A percentile compares a stretch with the other conserved stretches of the same genome.
Evolutionary conservation across 2,113 vertebrate genomes (phyloP).

Genomic region (Trachemys scripta): DNA sequence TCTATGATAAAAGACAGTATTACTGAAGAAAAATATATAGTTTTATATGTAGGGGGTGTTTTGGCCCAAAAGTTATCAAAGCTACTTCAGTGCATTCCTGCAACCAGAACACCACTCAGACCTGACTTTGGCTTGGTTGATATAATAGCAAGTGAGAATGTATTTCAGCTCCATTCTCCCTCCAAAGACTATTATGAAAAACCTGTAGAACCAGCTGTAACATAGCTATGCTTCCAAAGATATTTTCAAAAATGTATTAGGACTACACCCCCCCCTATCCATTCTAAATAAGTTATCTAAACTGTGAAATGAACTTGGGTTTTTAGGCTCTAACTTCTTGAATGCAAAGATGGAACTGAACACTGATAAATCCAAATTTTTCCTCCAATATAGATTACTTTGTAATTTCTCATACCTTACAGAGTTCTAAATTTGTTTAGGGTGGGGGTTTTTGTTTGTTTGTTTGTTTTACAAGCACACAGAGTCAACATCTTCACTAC

Average conservation of each 20-base stretch:
- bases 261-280: background rate
- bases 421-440: no score
- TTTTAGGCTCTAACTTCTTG: background rate
- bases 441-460: no score
- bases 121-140: background rate
- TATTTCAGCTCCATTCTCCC: background rate
- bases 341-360: background rate
- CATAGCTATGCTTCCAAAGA: background rate
- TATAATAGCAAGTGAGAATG: fast-evolving
- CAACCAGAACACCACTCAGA: background rate
- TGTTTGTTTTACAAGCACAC: no score
- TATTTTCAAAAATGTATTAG: background rate
- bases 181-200: background rate
- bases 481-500: no score
- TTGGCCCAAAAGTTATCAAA: background rate
- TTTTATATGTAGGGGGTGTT: background rate
- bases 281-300: background rate
- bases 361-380: background rate
- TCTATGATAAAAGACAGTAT: background rate
- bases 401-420: no score
- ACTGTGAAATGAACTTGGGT: background rate
- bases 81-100: background rate
- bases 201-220: background rate
- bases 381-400: no score
- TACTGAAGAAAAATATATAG: background rate